A percentile compares a stretch with the other conserved stretches of the same genome.
phyloP scores from a whole-genome alignment of 2,888 invertebrate species.

The Eristalinus aeneus region DNA sequence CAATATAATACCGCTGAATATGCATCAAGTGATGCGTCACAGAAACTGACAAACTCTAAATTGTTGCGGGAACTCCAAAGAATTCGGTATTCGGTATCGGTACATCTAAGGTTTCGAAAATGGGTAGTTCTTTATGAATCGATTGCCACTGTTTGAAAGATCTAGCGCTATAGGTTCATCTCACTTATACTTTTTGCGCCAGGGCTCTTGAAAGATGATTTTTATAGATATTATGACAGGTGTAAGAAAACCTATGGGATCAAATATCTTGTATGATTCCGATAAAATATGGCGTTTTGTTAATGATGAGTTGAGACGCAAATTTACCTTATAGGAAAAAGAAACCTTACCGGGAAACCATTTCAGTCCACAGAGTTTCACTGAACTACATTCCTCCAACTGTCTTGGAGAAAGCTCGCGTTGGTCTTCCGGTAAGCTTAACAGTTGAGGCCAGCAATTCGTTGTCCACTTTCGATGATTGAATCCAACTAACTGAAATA shows the following conservation, averaged over 20 bases:
- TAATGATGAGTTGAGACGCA: background rate
- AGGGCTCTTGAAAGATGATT: too few species aligned
- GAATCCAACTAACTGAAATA: too few species aligned
- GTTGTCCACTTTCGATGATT: too few species aligned
- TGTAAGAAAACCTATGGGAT: too few species aligned
- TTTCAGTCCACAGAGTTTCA: constrained; percentile 60
- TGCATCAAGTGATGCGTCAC: constrained; percentile 36
- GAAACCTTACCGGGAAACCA: constrained; percentile 49
- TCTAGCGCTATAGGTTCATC: constrained; percentile 50
- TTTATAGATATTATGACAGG: too few species aligned
- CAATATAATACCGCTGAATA: too few species aligned
- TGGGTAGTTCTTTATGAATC: constrained; percentile 8
- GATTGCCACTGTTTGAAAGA: constrained; percentile 16
- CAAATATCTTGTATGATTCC: too few species aligned
- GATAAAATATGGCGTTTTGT: constrained; percentile 13
- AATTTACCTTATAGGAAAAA: constrained; percentile 37
- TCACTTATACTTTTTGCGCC: constrained; percentile 52
- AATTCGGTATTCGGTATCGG: too few species aligned
- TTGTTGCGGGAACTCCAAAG: background rate
- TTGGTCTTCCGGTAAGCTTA: too few species aligned
- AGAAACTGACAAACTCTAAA: constrained; percentile 17
- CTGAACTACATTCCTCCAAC: constrained; percentile 2
- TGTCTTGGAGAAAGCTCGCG: too few species aligned
- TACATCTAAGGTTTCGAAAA: background rate
- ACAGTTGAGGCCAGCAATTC: too few species aligned